phyloP scores from a whole-genome alignment of 2,888 invertebrate species.

The Miltochrista miniata region DNA sequence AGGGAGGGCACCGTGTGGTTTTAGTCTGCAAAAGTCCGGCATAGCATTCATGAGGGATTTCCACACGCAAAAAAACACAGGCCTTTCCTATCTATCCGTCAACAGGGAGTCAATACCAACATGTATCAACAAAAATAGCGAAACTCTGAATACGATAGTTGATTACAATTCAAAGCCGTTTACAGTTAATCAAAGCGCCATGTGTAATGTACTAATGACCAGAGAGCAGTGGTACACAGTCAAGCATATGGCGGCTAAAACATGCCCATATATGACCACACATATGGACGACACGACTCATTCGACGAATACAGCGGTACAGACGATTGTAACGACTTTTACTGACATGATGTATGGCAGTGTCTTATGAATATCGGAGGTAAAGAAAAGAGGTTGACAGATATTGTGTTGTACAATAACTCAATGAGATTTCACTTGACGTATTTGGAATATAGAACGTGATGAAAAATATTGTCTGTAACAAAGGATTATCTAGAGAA shows the following conservation, averaged over 20 bases:
- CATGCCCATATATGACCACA: slow-evolving; percentile 64
- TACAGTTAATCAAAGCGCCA: slow-evolving; percentile 72
- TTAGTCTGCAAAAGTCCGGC: too few species aligned
- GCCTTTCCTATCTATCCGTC: too few species aligned
- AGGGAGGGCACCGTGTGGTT: too few species aligned
- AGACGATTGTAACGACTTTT: slow-evolving; percentile 44
- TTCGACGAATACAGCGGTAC: slow-evolving; percentile 56
- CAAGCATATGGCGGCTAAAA: slow-evolving; percentile 74
- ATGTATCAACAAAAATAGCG: slow-evolving; percentile 31
- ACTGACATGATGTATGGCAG: slow-evolving; percentile 43
- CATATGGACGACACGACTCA: slow-evolving; percentile 61
- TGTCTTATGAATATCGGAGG: slow-evolving; percentile 31
- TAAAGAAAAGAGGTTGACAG: slow-evolving; percentile 24
- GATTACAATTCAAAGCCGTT: slow-evolving; percentile 64
- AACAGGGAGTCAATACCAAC: slow-evolving; percentile 39
- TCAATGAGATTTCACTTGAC: slow-evolving; percentile 26
- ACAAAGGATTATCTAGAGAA: too few species aligned
- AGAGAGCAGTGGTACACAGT: slow-evolving; percentile 49
- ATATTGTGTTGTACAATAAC: slow-evolving; percentile 10
- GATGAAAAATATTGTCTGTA: slow-evolving; percentile 16
- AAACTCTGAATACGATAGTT: slow-evolving; percentile 52
- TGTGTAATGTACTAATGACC: slow-evolving; percentile 55
- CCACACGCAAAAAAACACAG: too few species aligned
- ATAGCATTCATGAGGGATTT: too few species aligned
- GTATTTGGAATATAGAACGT: slow-evolving; percentile 13